Base-by-base conservation (phyloP, 2,113 vertebrate species). In the Aphelocoma coerulescens region DNA sequence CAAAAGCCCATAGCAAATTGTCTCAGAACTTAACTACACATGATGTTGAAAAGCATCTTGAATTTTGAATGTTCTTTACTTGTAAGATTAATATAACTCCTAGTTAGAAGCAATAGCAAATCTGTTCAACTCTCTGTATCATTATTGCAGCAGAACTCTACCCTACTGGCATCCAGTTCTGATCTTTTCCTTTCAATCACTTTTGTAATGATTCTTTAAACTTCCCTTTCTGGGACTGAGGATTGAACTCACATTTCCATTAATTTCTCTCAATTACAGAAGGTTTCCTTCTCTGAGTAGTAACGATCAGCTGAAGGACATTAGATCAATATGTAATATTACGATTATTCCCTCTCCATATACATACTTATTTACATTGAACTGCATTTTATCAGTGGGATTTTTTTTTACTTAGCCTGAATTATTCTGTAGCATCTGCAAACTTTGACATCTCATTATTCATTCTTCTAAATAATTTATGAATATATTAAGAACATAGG, bases 391-490 rank as follows among this genome's bases (percentile, higher is more conserved):
- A 80, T 44, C 58, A 86, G 33, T 20, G n/a, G 32, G 39, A 49
- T 44, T 58, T 66, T 81, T 81, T 81, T 84, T 61, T 4, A 78
- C 24, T 83, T 88, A 44, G 44, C 58, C 75, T 85, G 63, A 95
- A 80, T 86, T 74, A 85, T 63, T 78, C 79, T 84, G 51, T 43
- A 86, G 75, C 71, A 74, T 80, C 75, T 91, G 59, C 39, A 74
- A 86, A 91, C 41, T 90, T 41, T 71, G 89, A 86, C 69, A 93
- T 20, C 43, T 92, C 33, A 89, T 91, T 93, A 92, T 74, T 92
- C 89, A 59, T 74, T 91, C 41, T 92, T 81, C 57, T 89, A 92
- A 93, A 93, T 52, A 27, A 92, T 78, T 85, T 81, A 89, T 65
- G 35, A 82, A 68, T 68, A 82, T 62, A 95, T 89, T 94, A 95